phyloP scores from a whole-genome alignment of 2,797 vertebrate genomes.

The Coracias cyanogaster region DNA sequence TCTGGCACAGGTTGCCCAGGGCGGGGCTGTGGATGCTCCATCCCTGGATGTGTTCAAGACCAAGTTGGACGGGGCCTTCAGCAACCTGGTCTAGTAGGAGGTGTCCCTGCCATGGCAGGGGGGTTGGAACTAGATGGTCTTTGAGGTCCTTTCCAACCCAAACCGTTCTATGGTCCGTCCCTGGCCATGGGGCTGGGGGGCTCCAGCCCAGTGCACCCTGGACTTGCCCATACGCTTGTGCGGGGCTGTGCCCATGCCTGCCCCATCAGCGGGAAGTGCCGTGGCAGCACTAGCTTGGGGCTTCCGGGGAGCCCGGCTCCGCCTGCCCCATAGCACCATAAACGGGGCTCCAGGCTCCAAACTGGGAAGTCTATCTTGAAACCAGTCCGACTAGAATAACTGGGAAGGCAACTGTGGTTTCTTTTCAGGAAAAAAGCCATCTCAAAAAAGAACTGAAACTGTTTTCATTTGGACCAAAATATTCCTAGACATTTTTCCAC shows the following conservation, averaged over 20 bases:
- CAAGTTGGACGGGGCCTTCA: too few relatives aligned
- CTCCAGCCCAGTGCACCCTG: background rate
- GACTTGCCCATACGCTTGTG: fast-evolving
- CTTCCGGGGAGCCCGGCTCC: background rate
- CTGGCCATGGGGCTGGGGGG: background rate
- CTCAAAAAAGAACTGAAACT: constrained; percentile 59
- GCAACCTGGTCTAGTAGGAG: too few relatives aligned
- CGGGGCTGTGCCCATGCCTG: background rate
- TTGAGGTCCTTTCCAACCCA: too few relatives aligned
- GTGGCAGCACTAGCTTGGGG: fast-evolving
- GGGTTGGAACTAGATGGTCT: too few relatives aligned
- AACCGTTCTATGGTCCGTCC: background rate
- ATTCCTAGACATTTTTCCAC: constrained; percentile 68
- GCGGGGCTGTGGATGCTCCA: too few relatives aligned
- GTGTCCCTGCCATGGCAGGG: too few relatives aligned
- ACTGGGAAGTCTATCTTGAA: constrained; percentile 57
- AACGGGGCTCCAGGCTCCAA: background rate
- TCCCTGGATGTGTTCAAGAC: too few relatives aligned
- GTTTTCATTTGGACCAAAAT: constrained; percentile 65
- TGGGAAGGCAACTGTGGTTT: constrained; percentile 67
- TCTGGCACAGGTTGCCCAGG: too few relatives aligned
- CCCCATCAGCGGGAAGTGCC: fast-evolving
- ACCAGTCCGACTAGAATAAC: constrained; percentile 67
- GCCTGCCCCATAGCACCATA: background rate
- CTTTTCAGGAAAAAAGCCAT: constrained; percentile 64